Evolutionary conservation across 2,888 invertebrate species (phyloP).

Genomic region (Fissipunctia ypsillon): DNA sequence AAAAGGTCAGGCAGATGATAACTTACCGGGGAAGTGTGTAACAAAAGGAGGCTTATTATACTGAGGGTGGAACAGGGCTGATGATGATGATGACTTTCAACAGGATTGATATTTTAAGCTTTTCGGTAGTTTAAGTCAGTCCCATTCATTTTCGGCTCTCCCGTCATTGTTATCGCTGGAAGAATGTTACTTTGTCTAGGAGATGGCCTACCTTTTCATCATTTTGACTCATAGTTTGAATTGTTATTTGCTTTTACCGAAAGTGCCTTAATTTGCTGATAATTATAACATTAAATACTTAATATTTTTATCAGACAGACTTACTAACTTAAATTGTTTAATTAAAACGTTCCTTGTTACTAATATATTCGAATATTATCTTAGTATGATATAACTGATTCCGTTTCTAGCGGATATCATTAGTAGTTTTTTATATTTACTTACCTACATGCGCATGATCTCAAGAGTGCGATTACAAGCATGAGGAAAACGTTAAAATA

Average conservation of each 20-base stretch:
- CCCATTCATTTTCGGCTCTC: background rate
- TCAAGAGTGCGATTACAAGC: slow-evolving; percentile 1
- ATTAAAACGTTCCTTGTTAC: background rate
- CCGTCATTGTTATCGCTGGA: background rate
- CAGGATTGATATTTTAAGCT: background rate
- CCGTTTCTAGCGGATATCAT: slow-evolving; percentile 46
- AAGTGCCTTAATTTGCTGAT: background rate
- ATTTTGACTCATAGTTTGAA: background rate
- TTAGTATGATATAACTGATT: slow-evolving; percentile 10
- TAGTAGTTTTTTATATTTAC: slow-evolving; percentile 14
- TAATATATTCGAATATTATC: slow-evolving; percentile 26
- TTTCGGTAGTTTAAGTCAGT: background rate
- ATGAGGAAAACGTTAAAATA: slow-evolving; percentile 10
- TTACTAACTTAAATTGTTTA: background rate
- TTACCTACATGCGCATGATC: slow-evolving; percentile 19
- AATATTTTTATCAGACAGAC: too few species aligned
- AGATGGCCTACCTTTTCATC: too few species aligned
- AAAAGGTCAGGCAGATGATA: too few species aligned
- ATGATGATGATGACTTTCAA: too few species aligned
- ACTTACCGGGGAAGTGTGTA: too few species aligned
- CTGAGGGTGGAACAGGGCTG: too few species aligned
- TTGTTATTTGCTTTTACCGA: background rate
- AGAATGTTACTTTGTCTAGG: background rate
- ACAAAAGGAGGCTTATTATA: too few species aligned
- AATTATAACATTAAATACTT: too few species aligned